Evolutionary conservation across 2,113 vertebrate genomes (phyloP).

Genomic region (Tamias sibiricus): DNA sequence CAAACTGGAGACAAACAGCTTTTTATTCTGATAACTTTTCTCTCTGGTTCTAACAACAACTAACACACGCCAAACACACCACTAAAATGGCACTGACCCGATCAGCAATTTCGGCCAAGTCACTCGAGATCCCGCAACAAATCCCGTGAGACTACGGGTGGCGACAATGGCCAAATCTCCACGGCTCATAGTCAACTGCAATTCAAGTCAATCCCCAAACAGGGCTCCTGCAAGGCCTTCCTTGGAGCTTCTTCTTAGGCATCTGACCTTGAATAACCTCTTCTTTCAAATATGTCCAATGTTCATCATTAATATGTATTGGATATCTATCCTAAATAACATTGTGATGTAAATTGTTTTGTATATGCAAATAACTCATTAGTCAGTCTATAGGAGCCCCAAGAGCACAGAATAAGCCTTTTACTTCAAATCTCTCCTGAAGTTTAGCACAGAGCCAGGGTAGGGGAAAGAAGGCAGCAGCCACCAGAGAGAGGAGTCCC

Average conservation of each 20-base stretch:
- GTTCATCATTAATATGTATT: background rate
- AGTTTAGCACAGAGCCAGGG: background rate
- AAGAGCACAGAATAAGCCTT: background rate
- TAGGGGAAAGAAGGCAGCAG: background rate
- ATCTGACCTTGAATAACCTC: background rate
- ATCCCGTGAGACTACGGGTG: too few species aligned
- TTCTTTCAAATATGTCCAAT: background rate
- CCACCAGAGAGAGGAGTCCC: background rate
- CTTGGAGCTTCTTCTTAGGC: background rate
- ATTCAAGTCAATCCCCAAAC: too few species aligned
- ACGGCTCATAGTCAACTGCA: too few species aligned
- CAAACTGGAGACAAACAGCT: too few species aligned
- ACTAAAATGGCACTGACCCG: too few species aligned
- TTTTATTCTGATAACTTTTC: too few species aligned
- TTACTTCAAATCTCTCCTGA: background rate
- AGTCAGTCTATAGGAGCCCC: background rate
- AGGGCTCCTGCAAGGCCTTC: too few species aligned
- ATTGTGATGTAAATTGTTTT: background rate
- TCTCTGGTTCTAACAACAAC: too few species aligned
- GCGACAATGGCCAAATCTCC: too few species aligned
- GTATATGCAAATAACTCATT: background rate
- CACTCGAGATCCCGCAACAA: too few species aligned
- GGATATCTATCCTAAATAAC: background rate
- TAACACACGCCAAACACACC: too few species aligned
- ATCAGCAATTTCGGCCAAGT: too few species aligned